phyloP scores from a whole-genome alignment of 1,140 invertebrate genomes.

The Halesus radiatus region DNA sequence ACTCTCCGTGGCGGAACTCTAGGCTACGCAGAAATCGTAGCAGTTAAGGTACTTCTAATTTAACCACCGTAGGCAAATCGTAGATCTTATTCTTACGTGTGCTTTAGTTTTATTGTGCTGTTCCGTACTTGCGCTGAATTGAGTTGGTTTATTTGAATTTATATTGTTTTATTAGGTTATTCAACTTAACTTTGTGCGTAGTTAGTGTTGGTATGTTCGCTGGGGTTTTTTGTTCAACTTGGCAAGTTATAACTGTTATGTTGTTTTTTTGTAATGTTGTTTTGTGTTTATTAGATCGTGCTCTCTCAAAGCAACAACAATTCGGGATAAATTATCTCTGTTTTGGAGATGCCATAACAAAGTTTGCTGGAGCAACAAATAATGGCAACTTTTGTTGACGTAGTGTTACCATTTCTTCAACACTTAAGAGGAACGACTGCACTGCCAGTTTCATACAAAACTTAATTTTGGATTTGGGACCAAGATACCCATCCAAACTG shows the following conservation, averaged over 20 bases:
- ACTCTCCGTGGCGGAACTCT: conserved; percentile 87
- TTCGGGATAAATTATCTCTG: neutral
- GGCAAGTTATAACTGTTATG: neutral
- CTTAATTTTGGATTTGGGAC: no score
- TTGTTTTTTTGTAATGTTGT: conserved; percentile 14
- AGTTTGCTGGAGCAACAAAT: neutral
- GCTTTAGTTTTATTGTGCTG: conserved; percentile 17
- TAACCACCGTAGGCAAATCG: conserved; percentile 21
- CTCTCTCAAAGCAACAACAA: neutral
- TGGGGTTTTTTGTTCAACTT: neutral
- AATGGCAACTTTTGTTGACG: no score
- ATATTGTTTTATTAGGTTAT: no score
- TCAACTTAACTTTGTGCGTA: neutral
- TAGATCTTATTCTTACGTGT: conserved; percentile 3
- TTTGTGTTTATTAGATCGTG: neutral
- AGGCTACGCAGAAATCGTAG: conserved; percentile 94
- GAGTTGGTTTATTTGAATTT: conserved; percentile 26
- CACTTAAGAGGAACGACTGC: no score
- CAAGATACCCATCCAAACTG: no score
- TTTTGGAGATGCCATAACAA: neutral
- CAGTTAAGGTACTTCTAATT: conserved; percentile 84
- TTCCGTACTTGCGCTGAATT: conserved; percentile 12
- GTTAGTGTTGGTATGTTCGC: neutral
- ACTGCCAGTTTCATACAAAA: no score
- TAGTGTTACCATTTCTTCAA: no score